Percentiles rank a stretch among this genome's conserved stretches.
phyloP scores from a whole-genome alignment of 2,113 vertebrate genomes.

The Cisticola juncidis region DNA sequence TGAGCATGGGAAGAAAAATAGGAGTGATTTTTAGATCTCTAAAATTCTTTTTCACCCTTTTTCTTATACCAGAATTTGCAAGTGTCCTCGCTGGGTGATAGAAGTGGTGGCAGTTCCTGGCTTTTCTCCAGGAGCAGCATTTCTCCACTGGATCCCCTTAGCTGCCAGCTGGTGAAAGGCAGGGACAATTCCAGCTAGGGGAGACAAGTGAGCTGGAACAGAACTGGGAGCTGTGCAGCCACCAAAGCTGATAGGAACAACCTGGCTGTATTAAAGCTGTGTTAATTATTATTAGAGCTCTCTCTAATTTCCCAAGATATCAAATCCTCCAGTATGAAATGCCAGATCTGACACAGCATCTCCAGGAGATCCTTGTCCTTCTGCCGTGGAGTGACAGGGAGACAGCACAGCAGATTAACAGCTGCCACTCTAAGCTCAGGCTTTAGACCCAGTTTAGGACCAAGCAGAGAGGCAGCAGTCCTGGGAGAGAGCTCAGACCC shows the following conservation, averaged over 20 bases:
- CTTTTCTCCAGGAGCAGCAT: neutral
- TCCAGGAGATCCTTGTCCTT: neutral
- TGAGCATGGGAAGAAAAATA: neutral
- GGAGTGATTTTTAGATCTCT: neutral
- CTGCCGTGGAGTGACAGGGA: neutral
- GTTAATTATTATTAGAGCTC: neutral
- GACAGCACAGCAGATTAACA: rapidly evolving
- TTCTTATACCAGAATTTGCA: neutral
- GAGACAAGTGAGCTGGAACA: neutral
- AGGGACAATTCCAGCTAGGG: neutral
- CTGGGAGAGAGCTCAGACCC: neutral
- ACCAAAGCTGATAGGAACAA: neutral
- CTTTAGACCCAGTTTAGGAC: neutral
- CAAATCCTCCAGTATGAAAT: neutral
- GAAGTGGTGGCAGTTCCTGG: neutral
- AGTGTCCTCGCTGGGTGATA: neutral
- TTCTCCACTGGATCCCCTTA: neutral
- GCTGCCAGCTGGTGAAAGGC: neutral
- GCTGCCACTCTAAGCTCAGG: neutral
- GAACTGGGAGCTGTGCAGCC: neutral
- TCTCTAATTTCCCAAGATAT: neutral
- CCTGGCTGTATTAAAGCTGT: too few relatives aligned
- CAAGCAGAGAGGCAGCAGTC: neutral
- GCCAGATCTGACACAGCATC: neutral
- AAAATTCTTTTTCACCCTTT: neutral